Evolutionary conservation across 2,888 invertebrate species (phyloP), one percentile per base, ranked within the genome.

Genomic region (Callinectes sapidus): DNA sequence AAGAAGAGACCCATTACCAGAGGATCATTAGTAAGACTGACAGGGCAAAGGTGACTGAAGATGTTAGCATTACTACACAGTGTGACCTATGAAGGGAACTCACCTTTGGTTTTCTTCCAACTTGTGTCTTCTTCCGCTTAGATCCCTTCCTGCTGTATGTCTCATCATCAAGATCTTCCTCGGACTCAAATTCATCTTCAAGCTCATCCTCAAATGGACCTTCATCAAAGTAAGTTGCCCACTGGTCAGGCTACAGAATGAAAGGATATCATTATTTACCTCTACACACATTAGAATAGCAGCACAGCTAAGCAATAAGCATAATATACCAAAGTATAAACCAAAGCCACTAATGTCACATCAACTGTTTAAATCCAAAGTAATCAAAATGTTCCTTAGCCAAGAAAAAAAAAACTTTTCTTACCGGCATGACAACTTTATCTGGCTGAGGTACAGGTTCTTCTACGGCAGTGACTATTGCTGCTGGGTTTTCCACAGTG

Each of bases 81-180:
- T 42, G 13, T 42, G n/a, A 54, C 32, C n/a, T 48, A 71, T 28
- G 35, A 28, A 39, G 61, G 89, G 23, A 42, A 71, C 90, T 61
- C 66, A 93, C 92, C 88, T 93, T 93, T 18, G 93, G 93, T 71
- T 93, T 93, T 48, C 92, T 92, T n/a, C 92, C 93, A 5, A 88
- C 61, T 13, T 89, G 61, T n/a, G 89, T 81, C 66, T 94, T 94
- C 92, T 93, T 94, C 42, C 93, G 92, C 81, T 94, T 94, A 87
- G 91, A 87, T 28, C 94, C 94, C 54, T 94, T 93, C 16, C 93
- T 90, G 81, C 90, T 92, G 87, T 94, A 94, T 0, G 94, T 94
- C 81, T 94, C 94, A 66, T 94, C 94, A 18, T 94, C 94, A 66
- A 94, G 89, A 87, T 94, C 94, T 81, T 94, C 94, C n/a, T 94